Evolutionary conservation across 2,113 vertebrate genomes (phyloP), one percentile per base, ranked within the genome.

Genomic region (Lethenteron reissneri): DNA sequence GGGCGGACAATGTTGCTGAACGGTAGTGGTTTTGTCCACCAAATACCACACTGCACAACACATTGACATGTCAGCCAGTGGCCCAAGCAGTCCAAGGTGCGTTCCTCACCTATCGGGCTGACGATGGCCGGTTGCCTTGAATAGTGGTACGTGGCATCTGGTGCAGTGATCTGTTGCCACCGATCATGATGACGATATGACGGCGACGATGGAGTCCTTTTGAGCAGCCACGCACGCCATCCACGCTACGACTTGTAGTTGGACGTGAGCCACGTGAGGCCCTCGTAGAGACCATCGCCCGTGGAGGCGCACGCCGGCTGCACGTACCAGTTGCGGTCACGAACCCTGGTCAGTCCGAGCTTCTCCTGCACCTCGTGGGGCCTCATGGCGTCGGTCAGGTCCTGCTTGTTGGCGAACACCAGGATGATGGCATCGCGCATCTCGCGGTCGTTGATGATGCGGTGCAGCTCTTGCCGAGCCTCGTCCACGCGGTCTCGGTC

Each of bases 311-410:
- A 99, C 75, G 94, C 96, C 76, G 94, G 94, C 85, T 99, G 94
- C 85, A 99, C 92, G 78, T 99, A 99, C 94, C 94, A 99, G 89
- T 99, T 99, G 83, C 92, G 90, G 87, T 99, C 94, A 84, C 94
- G 83, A 81, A 99, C 96, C 69, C 94, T 91, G 73, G 94, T 99
- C 83, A 99, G 85, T 78, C 94, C 94, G 78, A 97, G 85, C 85
- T 99, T 99, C 81, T 99, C 94, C 78, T 99, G 94, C 81, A 99
- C 97, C 81, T 99, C 94, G 2, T 99, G 94, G 25, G 94, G 94
- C 82, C 97, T 99, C 92, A 99, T 99, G 81, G 94, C 91, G 74
- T 99, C 94, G 0, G 91, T 87, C 72, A 99, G 90, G 82, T 99
- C 92, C 88, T 99, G 94, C 84, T 99, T 99, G 82, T 97, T 99